Conservation (phyloP, 2,888 invertebrate species). For the Pherbina coryleti region DNA sequence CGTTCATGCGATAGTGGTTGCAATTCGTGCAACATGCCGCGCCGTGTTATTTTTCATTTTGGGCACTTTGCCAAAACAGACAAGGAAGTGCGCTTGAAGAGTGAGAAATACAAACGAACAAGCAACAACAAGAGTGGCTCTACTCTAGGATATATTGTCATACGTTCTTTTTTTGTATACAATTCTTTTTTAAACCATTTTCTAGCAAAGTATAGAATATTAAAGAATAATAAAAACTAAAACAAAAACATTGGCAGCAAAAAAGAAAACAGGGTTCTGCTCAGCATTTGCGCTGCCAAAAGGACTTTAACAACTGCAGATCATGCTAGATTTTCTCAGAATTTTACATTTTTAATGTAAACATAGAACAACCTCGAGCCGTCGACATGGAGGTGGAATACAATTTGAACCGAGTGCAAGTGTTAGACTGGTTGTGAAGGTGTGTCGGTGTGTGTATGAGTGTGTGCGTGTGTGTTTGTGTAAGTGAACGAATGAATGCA, state of each 20-base stretch:
- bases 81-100: not conserved
- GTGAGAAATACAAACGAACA: not conserved
- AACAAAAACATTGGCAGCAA: not conserved
- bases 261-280: not conserved
- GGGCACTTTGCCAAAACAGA: conserved; percentile 15
- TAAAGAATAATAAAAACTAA: not conserved
- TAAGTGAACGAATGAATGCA: too few relatives aligned
- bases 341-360: conserved; percentile 12
- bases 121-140: not conserved
- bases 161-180: too few relatives aligned
- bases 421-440: not conserved
- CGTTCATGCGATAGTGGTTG: too few relatives aligned
- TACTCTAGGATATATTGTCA: not conserved
- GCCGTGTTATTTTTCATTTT: not conserved
- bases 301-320: not conserved
- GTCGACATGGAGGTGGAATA: not conserved
- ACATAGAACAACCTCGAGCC: not conserved
- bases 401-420: not conserved
- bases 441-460: too few relatives aligned
- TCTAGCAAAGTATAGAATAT: not conserved
- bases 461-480: too few relatives aligned
- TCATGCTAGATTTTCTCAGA: not conserved
- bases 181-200: not conserved
- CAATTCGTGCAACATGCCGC: not conserved
- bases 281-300: not conserved